A percentile compares a stretch with the other conserved stretches of the same genome.
Conservation (phyloP, 2,113 vertebrate species). For the Neogale vison region DNA sequence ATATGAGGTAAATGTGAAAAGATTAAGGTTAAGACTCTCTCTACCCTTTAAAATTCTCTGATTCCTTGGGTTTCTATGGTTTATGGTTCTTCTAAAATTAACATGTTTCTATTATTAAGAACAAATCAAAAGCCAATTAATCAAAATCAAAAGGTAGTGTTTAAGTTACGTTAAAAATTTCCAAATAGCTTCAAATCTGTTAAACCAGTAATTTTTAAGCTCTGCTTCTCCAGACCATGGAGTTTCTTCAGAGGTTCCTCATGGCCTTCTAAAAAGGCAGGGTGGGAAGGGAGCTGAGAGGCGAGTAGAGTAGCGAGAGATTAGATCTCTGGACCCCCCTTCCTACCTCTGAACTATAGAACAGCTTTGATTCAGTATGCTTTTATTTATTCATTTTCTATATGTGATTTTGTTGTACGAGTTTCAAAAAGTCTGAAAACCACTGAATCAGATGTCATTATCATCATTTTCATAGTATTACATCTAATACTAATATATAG, state of each 20-base stretch:
- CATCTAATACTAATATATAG: background rate
- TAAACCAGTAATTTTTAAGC: background rate
- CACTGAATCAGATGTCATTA: background rate
- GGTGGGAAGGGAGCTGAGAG: background rate
- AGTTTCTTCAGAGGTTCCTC: background rate
- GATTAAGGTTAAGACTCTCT: background rate
- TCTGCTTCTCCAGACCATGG: background rate
- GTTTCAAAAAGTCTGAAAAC: conserved; percentile 16
- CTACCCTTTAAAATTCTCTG: background rate
- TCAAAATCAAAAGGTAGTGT: background rate
- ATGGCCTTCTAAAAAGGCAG: background rate
- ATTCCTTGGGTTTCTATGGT: background rate
- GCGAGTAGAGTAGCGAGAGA: accelerated
- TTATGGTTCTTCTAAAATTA: background rate
- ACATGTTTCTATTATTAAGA: background rate
- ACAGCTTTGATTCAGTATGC: background rate
- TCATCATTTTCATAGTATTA: background rate
- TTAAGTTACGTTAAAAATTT: background rate
- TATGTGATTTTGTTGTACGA: background rate
- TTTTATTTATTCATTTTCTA: background rate
- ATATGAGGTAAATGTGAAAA: background rate
- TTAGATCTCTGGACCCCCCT: background rate
- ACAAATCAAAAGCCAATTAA: background rate
- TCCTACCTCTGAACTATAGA: too few relatives aligned
- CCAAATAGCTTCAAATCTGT: background rate